Evolutionary conservation across 2,113 vertebrate species (phyloP), one percentile per base, ranked within the genome.

Genomic region (Phodopus roborovskii): DNA sequence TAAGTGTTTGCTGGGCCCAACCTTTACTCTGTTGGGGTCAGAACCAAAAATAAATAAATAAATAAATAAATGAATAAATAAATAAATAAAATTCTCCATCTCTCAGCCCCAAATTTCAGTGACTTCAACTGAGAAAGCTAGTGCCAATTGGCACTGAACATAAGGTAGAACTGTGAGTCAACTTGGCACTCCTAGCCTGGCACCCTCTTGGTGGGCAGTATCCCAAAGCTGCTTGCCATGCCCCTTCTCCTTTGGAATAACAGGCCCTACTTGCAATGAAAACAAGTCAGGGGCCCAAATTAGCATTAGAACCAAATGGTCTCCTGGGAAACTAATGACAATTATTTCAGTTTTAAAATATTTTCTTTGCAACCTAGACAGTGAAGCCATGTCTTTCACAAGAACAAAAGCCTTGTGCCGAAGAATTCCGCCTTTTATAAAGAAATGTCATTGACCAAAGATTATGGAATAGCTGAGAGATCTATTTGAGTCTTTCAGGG

Each of bases 291-390:
- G 85, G 95, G 97, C 81, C 96, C 95, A 94, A 96, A 97, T 97
- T 96, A 97, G 93, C 94, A 94, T 96, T 77, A 88, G 94, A 97
- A 97, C 92, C 96, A 95, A 92, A 70, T 89, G 82, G 96, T 97
- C 92, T 96, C 97, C 97, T 95, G 96, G 95, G 97, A 95, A 97
- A 97, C 95, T 95, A 96, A 97, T 96, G 90, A 96, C 83, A 94
- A 96, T 96, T 94, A 94, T 85, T 92, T 50, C 62, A 87, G 81
- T 93, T 95, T 96, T 93, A 94, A 97, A 97, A 94, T 86, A 94
- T 94, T 94, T 96, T 90, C 94, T 96, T 97, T 97, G 88, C 92
- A 96, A 91, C 62, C 85, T 68, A 95, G 71, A 94, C 75, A 96
- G 94, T n/a, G 39, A 97, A 97, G 88, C 94, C 88, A 70, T 78